Percentiles rank a stretch among this genome's conserved stretches.
Conservation (phyloP, 23 tunicate genomes). For the Styela clava region DNA sequence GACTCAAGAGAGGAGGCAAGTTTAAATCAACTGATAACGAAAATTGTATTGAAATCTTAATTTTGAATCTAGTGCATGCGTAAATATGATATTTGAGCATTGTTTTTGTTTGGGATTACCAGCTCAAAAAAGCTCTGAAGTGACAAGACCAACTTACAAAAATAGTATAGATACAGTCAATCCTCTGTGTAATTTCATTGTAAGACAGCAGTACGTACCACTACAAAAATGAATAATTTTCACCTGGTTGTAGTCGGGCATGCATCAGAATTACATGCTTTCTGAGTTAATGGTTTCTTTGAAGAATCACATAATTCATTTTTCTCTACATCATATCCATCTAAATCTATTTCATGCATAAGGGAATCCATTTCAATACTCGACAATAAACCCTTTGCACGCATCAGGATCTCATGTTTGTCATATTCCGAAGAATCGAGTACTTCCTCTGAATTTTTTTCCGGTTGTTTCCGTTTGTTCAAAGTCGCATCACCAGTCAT, state of each 20-base stretch:
- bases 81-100: too few species aligned
- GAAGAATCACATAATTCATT: constrained; percentile 47
- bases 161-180: too few species aligned
- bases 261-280: constrained; percentile 21
- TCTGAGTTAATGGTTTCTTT: constrained; percentile 32
- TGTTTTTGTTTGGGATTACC: too few species aligned
- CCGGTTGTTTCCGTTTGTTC: constrained; percentile 11
- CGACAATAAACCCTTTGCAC: not conserved
- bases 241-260: not conserved
- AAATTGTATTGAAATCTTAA: too few species aligned
- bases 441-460: not conserved
- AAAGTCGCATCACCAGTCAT: constrained; percentile 18
- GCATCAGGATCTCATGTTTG: constrained; percentile 12
- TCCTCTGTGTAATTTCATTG: too few species aligned
- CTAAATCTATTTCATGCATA: constrained; percentile 7
- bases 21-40: too few species aligned
- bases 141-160: too few species aligned
- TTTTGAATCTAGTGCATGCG: too few species aligned
- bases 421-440: too few species aligned
- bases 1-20: too few species aligned
- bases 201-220: too few species aligned
- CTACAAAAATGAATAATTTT: not conserved
- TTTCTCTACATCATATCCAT: constrained; percentile 44
- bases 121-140: too few species aligned
- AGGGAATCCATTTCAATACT: constrained; percentile 12